Base-by-base conservation (phyloP, 2,888 invertebrate species). In the Cordilura impudica region DNA sequence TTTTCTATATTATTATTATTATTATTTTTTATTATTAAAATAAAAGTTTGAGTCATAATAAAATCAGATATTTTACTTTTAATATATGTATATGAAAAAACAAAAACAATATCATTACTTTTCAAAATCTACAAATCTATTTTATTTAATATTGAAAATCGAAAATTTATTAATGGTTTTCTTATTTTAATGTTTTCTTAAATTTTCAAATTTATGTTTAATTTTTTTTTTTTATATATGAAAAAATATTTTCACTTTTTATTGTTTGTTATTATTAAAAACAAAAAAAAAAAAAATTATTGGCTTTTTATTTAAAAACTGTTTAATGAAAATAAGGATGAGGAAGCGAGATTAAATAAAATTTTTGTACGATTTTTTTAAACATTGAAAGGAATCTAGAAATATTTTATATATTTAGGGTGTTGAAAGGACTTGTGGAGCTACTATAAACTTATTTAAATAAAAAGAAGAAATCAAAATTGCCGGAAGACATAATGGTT, bases 211-310 rank as follows among this genome's bases (percentile, higher is more conserved):
- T 39, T 66, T 71, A 75, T 49, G 18, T 70, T 75, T 75, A 58
- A 53, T 78, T 77, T 66, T 21, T 19, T 54, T 61, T 69, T 58
- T 56, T 71, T 61, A 39, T 43, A 54, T 56, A 63, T 49, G 29
- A 43, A 75, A 70, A 75, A 66, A 66, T 75, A 71, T 60, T 63
- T 72, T 43, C 56, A 61, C 43, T 70, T 65, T 70, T 66, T 61
- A 79, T 74, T 74, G 65, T 69, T 78, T 78, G 70, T 70, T 74
- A 74, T 65, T 65, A 76, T 65, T 70, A 70, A 70, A 71, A 74
- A 65, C 26, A 31, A 43, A 53, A 77, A 73, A 71, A 69, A 47
- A 69, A 63, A 21, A 39, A 31, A 35, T 35, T 66, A 35, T 54
- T 66, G 71, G 21, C 54, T 72, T 72, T 77, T 77, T 77, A 60